Conservation (phyloP, 2,797 vertebrate genomes). For the Chiroxiphia lanceolata region DNA sequence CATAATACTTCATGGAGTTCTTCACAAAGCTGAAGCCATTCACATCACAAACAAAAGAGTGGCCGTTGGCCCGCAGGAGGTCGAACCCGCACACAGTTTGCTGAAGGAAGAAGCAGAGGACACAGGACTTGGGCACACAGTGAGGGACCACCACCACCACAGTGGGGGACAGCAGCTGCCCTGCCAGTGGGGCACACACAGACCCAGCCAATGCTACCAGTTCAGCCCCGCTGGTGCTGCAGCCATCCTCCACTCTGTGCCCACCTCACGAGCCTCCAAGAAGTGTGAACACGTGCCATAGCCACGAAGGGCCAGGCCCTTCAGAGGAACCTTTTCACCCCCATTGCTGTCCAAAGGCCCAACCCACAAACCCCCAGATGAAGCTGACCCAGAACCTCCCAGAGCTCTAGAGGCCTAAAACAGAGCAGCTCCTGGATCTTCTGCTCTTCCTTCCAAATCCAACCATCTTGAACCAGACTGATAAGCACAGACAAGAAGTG, state of each 20-base stretch:
- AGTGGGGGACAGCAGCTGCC: neutral
- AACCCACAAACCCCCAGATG: neutral
- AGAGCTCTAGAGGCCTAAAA: neutral
- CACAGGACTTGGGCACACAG: neutral
- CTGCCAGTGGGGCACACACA: neutral
- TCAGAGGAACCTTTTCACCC: neutral
- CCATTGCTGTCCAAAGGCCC: neutral
- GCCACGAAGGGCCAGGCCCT: neutral
- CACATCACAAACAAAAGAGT: conserved; percentile 97
- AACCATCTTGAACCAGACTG: neutral
- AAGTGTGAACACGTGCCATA: neutral
- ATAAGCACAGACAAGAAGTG: neutral
- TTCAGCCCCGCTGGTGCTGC: neutral
- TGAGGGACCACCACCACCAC: neutral
- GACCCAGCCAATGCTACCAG: neutral
- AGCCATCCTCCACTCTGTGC: neutral
- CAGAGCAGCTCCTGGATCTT: neutral
- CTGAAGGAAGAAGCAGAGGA: conserved; percentile 72
- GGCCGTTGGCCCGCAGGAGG: conserved; percentile 94
- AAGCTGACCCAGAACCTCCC: neutral
- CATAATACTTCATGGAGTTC: conserved; percentile 99
- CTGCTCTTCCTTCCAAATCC: neutral
- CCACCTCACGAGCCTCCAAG: neutral
- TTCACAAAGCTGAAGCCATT: conserved; percentile 99
- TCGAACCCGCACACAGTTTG: conserved; percentile 99